These are phyloP conservation scores for Chlorocebus sabaeus DNA, from an alignment of 2,113 vertebrate species.

Conservation along the genomic window DNA sequence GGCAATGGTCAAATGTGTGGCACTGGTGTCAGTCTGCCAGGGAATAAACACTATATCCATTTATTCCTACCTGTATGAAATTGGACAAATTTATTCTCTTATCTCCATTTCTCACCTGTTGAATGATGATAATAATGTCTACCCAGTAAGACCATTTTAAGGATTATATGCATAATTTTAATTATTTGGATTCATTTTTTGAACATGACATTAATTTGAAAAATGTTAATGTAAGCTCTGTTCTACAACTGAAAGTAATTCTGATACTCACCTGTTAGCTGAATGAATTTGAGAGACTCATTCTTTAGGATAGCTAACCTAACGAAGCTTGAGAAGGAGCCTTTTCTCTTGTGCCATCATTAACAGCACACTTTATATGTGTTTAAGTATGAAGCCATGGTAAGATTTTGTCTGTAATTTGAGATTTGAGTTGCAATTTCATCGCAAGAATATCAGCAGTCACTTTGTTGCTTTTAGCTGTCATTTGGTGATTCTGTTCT, in stretches of 20 bases:
- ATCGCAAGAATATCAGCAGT: neutral
- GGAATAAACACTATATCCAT: neutral
- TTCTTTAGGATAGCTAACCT: neutral
- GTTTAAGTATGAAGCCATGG: neutral
- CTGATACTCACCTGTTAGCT: neutral
- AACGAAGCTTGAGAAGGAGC: neutral
- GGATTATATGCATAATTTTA: neutral
- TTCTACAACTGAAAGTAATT: neutral
- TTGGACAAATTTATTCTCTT: neutral
- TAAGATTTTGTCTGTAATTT: neutral
- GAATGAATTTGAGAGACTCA: neutral
- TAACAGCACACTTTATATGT: neutral
- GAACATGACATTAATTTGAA: neutral
- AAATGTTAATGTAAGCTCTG: neutral
- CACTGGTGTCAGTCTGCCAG: neutral
- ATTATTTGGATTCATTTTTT: neutral
- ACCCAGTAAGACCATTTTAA: neutral
- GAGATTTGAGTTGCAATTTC: constrained; percentile 17
- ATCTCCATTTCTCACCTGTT: neutral
- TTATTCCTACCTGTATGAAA: neutral
- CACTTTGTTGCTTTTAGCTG: constrained; percentile 26
- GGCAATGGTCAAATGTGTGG: neutral
- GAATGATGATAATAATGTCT: neutral
- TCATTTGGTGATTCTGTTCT: neutral
- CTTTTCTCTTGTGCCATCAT: neutral